Base-by-base conservation (phyloP, 1,140 invertebrate genomes). In the Lepidotrigona ventralis region DNA sequence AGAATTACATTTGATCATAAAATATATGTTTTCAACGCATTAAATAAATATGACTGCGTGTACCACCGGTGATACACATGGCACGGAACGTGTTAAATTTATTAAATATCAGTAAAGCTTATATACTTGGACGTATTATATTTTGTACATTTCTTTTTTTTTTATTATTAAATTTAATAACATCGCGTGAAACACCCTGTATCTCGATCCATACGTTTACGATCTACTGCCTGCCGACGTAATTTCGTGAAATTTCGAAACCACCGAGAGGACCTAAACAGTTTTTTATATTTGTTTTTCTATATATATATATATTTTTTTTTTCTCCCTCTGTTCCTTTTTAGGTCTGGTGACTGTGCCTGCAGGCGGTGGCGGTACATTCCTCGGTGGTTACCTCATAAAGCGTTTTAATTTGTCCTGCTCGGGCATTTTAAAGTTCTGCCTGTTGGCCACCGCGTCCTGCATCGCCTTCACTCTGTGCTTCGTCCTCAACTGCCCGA, bases 301-400 rank as follows among this genome's bases (percentile, higher is more conserved):
- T 12, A 33, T 33, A 33, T 33, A 33, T 33, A 33, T 33, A 33
- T 39, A 39, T 39, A 39, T 39, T 39, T 39, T 39, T 39, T 3
- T 33, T 23, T 5, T 17, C 0, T 12, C 29, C 58, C 53, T 17
- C 4, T 70, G 58, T 72, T 70, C 58, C 53, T 81, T 85, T 75
- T 1, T 89, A 97, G 96, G 96, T 60, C 90, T 97, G 53, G 96
- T 97, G 15, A 96, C 96, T 0, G 96, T 97, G 11, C 96, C 97
- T 0, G 96, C 96, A 2, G 97, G 96, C 0, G 96, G 96, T 4
- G 97, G 97, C 2, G 97, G 97, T 23, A 98, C 97, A 9, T 97
- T 98, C 89, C 90, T 97, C 1, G 97, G 97, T 56, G 97, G 97
- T 5, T 97, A 97, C 92, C 91, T 98, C 77, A 96, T 98, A 33